These are phyloP conservation scores for Capitella teleta DNA, from an alignment of 1,140 invertebrate genomes.

Conservation along the genomic window DNA sequence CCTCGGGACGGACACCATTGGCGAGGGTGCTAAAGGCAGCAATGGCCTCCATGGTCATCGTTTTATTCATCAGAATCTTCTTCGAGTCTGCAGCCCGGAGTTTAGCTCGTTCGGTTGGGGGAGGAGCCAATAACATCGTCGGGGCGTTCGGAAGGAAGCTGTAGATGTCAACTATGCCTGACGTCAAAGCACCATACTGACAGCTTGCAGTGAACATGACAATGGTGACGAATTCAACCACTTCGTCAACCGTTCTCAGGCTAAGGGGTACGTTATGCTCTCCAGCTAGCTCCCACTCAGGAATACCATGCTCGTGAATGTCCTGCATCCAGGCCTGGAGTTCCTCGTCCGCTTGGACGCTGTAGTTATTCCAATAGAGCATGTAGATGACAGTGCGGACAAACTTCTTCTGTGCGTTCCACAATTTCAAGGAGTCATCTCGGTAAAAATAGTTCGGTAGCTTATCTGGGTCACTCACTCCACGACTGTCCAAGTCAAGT, in stretches of 20 bases:
- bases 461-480: slow-evolving; percentile 26
- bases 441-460: slow-evolving; percentile 46
- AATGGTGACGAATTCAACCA: slow-evolving; percentile 25
- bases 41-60: slow-evolving; percentile 3
- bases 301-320: slow-evolving; percentile 1
- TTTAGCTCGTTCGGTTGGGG: not conserved
- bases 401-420: slow-evolving; percentile 33
- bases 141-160: slow-evolving; percentile 8
- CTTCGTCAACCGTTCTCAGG: slow-evolving; percentile 21
- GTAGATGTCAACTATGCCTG: slow-evolving; percentile 12
- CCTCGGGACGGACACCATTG: not conserved
- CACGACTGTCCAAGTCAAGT: slow-evolving; percentile 28
- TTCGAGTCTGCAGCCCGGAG: not conserved
- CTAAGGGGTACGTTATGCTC: slow-evolving; percentile 17
- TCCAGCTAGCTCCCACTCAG: not conserved
- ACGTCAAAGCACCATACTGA: slow-evolving; percentile 37
- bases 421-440: slow-evolving; percentile 43
- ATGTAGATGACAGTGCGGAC: not conserved
- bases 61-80: not conserved
- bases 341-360: slow-evolving; percentile 9
- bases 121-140: slow-evolving; percentile 2
- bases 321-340: slow-evolving; percentile 12
- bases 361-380: not conserved
- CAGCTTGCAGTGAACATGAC: slow-evolving; percentile 33
- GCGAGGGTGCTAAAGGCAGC: slow-evolving; percentile 3